Percentiles rank a stretch among this genome's conserved stretches.
phyloP scores from a whole-genome alignment of 2,797 vertebrate species.

The Ciconia nigra region DNA sequence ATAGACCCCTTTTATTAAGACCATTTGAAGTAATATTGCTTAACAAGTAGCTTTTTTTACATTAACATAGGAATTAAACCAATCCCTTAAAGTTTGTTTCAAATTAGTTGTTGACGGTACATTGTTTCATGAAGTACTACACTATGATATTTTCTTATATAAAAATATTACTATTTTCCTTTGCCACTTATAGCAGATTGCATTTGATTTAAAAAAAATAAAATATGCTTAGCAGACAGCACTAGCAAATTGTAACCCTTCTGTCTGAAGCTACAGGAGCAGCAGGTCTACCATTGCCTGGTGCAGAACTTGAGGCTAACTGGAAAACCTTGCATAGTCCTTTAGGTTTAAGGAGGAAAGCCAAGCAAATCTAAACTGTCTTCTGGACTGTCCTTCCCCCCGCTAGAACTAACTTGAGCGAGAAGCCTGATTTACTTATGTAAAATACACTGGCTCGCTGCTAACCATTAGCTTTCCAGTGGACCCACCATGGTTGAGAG shows the following conservation, averaged over 20 bases:
- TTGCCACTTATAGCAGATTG: neutral
- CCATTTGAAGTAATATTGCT: neutral
- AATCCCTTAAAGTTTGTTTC: neutral
- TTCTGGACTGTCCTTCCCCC: neutral
- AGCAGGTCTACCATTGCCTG: neutral
- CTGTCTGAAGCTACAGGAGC: neutral
- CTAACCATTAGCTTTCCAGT: slow-evolving; percentile 18
- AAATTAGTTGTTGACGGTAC: neutral
- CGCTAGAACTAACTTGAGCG: neutral
- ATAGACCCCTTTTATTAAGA: neutral
- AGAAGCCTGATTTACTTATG: neutral
- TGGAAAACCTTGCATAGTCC: neutral
- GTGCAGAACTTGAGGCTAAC: neutral
- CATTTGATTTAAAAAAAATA: neutral
- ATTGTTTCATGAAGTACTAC: neutral
- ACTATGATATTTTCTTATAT: neutral
- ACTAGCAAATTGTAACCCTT: neutral
- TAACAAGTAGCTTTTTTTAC: neutral
- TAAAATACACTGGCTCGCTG: neutral
- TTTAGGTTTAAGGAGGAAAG: neutral
- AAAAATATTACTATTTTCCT: neutral
- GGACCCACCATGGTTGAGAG: slow-evolving; percentile 94
- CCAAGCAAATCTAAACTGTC: neutral
- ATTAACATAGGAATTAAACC: neutral
- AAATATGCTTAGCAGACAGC: neutral